Evolutionary conservation across 1,140 invertebrate species (phyloP), one percentile per base, ranked within the genome.

Genomic region (Ceratina calcarata): DNA sequence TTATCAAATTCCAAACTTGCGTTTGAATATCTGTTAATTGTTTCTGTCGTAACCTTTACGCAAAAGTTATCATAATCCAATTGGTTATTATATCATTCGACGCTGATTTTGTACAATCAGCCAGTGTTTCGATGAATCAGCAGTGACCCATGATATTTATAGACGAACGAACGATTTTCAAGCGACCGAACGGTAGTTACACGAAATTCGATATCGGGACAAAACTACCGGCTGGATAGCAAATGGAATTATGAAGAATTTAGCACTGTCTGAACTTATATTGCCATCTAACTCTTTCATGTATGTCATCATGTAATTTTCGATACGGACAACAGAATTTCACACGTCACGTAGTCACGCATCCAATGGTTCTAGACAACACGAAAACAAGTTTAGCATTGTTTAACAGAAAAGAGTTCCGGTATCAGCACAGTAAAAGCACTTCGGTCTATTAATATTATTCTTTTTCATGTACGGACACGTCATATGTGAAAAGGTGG

Each of bases 401-500:
- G 7, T 45, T 45, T 45, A 62, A 32, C 22, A 2, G n/a, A 53
- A 37, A 16, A 71, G n/a, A 20, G 71, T 71, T n/a, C 67, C 16
- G 8, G 18, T 15, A 1, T 58, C 32, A 55, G 53, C 22, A 51
- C 53, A 68, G 61, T 45, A 16, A 58, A 49, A 72, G 7, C 13
- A 60, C 37, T 45, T 45, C 8, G 37, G 8, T 45, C 37, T 45
- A 45, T 45, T 45, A 45, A 45, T 45, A 45, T 45, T 45, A 45
- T 45, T 45, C 37, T 45, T 45, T 15, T 53, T 20, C 22, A 27
- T 15, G 60, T 20, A 55, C 32, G 62, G 58, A 87, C 85, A 84
- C 85, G 86, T 86, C 78, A 87, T 70, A 49, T 49, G 22, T 65
- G 53, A 13, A 18, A 55, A 57, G n/a, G 37, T 45, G 37, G 37